These are phyloP conservation scores for Caenorhabditis sp. DNA, from an alignment of 2,888 invertebrate species.

Conservation along the genomic window DNA sequence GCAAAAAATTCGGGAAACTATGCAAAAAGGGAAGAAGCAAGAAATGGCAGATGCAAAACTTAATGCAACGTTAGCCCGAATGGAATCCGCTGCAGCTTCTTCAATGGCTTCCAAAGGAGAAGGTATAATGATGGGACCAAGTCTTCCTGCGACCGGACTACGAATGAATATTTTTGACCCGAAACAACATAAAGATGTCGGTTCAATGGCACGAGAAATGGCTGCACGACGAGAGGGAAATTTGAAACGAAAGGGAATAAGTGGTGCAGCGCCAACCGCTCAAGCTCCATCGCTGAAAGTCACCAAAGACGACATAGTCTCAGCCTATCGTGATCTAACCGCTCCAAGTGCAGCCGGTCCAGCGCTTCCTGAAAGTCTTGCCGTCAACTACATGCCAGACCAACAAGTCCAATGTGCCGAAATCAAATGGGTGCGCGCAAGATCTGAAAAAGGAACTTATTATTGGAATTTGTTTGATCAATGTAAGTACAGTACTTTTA, in stretches of 20 bases:
- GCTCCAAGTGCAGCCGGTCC: conserved; percentile 34
- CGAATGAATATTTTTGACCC: conserved; percentile 49
- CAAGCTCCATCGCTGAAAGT: conserved; percentile 23
- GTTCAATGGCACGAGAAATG: conserved; percentile 54
- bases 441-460: conserved; percentile 53
- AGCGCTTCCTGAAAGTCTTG: conserved; percentile 33
- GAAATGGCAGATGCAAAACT: conserved; percentile 43
- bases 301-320: conserved; percentile 35
- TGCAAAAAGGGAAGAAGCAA: conserved; percentile 33
- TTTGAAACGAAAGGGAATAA: conserved; percentile 18
- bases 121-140: conserved; percentile 36
- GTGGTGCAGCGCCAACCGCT: not conserved
- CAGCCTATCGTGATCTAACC: conserved; percentile 38
- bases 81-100: conserved; percentile 62
- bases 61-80: conserved; percentile 58
- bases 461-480: conserved; percentile 61
- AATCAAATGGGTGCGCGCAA: conserved; percentile 59
- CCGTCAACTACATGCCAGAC: conserved; percentile 26
- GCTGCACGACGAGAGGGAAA: conserved; percentile 31
- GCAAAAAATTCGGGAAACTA: conserved; percentile 27
- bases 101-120: conserved; percentile 52
- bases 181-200: conserved; percentile 37
- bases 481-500: not conserved
- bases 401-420: conserved; percentile 30
- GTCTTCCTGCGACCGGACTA: conserved; percentile 45